phyloP scores from a whole-genome alignment of 2,113 vertebrate genomes.

The Micronycteris hirsuta region DNA sequence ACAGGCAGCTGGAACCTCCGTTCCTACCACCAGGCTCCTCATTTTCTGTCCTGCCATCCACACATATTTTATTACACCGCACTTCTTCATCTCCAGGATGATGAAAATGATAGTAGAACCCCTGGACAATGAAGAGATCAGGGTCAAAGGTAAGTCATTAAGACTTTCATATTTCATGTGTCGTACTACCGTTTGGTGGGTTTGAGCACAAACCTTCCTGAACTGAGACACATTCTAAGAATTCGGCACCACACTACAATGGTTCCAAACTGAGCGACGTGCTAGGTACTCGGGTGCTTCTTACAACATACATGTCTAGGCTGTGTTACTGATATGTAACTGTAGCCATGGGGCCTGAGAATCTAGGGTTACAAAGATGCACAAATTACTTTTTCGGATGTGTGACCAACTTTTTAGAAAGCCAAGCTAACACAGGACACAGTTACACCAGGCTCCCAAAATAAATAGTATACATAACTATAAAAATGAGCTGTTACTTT shows the following conservation, averaged over 20 bases:
- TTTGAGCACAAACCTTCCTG: background rate
- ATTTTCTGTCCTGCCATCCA: fast-evolving
- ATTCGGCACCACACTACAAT: background rate
- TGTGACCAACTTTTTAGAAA: background rate
- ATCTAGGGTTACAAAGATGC: background rate
- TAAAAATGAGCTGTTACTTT: background rate
- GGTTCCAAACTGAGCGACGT: background rate
- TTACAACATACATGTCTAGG: background rate
- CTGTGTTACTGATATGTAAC: background rate
- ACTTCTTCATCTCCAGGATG: background rate
- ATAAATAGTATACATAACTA: background rate
- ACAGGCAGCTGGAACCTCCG: fast-evolving
- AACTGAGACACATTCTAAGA: background rate
- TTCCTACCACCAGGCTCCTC: fast-evolving
- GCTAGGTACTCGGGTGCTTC: background rate
- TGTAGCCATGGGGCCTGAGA: background rate
- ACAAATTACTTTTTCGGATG: background rate
- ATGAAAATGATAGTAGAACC: background rate
- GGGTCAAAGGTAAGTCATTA: background rate
- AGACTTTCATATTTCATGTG: background rate
- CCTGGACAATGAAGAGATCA: background rate
- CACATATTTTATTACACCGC: background rate
- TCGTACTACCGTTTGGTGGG: background rate
- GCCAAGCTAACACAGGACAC: background rate
- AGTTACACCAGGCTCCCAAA: background rate